Evolutionary conservation across 1,140 invertebrate species (phyloP).

Genomic region (Vanessa atalanta): DNA sequence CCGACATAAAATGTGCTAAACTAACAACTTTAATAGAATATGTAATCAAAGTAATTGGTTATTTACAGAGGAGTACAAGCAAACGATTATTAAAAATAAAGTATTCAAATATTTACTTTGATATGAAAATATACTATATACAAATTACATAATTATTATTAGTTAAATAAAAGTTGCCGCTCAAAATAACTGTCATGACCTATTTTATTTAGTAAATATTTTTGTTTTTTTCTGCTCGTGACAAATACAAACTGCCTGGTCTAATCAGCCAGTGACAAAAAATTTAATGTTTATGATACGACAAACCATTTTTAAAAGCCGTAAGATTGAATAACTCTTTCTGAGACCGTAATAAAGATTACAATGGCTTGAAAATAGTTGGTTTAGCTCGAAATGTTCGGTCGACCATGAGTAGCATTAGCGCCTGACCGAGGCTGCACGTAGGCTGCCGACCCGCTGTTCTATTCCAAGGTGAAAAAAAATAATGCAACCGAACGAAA

Average conservation of each 20-base stretch:
- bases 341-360: slow-evolving; percentile 22
- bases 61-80: neutral
- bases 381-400: slow-evolving; percentile 7
- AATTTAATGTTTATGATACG: slow-evolving; percentile 43
- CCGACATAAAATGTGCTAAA: no score
- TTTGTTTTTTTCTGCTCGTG: slow-evolving; percentile 29
- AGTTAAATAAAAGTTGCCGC: slow-evolving; percentile 14
- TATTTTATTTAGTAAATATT: slow-evolving; percentile 33
- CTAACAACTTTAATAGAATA: no score
- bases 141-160: neutral
- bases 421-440: slow-evolving; percentile 68
- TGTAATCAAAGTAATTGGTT: no score
- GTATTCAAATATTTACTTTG: neutral
- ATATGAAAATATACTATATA: neutral
- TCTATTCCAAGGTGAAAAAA: slow-evolving; percentile 59
- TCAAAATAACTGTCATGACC: slow-evolving; percentile 33
- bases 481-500: slow-evolving; percentile 56
- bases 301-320: slow-evolving; percentile 11
- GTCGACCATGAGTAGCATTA: slow-evolving; percentile 62
- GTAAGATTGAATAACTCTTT: slow-evolving; percentile 8
- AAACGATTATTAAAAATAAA: neutral
- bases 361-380: slow-evolving; percentile 19
- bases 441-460: slow-evolving; percentile 57
- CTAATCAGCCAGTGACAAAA: slow-evolving; percentile 41
- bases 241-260: slow-evolving; percentile 39